These are phyloP conservation scores for Orbicella faveolata DNA, from an alignment of 64 coral and sea anemone species.

Conservation along the genomic window DNA sequence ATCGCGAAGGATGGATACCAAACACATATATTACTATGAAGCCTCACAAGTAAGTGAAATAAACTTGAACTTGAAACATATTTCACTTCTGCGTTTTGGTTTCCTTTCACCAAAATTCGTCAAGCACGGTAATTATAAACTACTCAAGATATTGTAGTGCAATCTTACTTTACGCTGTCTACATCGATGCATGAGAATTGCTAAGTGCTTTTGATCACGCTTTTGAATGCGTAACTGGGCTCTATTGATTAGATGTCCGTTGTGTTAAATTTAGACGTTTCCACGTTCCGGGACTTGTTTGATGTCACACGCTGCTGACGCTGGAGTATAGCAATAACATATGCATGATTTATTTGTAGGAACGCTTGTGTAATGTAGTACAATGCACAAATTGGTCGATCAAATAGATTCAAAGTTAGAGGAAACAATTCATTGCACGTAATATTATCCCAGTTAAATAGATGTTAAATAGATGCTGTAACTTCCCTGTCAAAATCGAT, in stretches of 20 bases:
- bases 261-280: background rate
- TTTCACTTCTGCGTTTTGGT: conserved; percentile 19
- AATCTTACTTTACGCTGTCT: too few relatives aligned
- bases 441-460: too few relatives aligned
- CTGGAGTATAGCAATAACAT: too few relatives aligned
- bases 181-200: background rate
- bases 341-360: too few relatives aligned
- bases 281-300: background rate
- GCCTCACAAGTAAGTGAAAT: conserved; percentile 49
- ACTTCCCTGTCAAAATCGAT: too few relatives aligned
- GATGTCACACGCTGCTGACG: too few relatives aligned
- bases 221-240: background rate
- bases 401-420: too few relatives aligned
- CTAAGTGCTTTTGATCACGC: background rate
- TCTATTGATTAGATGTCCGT: background rate
- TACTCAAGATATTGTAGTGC: background rate
- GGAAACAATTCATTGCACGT: too few relatives aligned
- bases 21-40: conserved; percentile 65
- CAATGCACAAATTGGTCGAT: too few relatives aligned
- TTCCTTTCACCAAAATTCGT: background rate
- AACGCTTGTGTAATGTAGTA: too few relatives aligned
- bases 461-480: too few relatives aligned
- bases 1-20: conserved; percentile 66
- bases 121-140: background rate
- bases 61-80: background rate